Base-by-base conservation (phyloP, 2,113 vertebrate species). In the Bucco capensis region DNA sequence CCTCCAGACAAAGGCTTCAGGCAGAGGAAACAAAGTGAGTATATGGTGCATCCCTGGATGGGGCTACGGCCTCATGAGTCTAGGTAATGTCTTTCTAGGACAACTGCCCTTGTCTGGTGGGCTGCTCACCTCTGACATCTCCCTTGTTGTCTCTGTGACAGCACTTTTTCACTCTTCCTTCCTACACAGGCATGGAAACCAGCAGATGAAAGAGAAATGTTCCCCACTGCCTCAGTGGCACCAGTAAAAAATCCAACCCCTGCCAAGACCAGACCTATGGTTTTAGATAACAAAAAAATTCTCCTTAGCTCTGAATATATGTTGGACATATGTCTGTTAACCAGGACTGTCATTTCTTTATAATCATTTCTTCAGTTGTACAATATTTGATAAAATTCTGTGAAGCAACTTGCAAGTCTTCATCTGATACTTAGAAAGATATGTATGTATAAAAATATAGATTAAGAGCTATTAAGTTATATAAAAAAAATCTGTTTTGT, bases 1-100 rank as follows among this genome's bases (percentile, higher is more conserved):
- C 1, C 38, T 18, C 38, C 9, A 6, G 15, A 18, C 19, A 27
- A 11, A 18, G 19, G 7, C 58, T 51, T 57, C 35, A 38, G 56
- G 12, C 16, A 79, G 21, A 46, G n/a, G 27, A 56, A 38, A 78
- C 11, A 11, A 25, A 42, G 27, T 5, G 50, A 56, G 50, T 2
- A 1, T 16, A 31, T 25, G 25, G 14, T 27, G 33, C 17, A 12
- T 30, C 22, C 3, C 14, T 2, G 4, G 37, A 25, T 1, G 3
- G 28, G 47, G n/a, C n/a, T n/a, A n/a, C n/a, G n/a, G n/a, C n/a
- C n/a, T n/a, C n/a, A n/a, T n/a, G n/a, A n/a, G n/a, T n/a, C n/a
- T n/a, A n/a, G n/a, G n/a, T n/a, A n/a, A n/a, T n/a, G 18, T 38
- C 53, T 69, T 25, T 17, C 13, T 24, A 75, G 44, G 14, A 14